Conservation (phyloP, 2,113 vertebrate species). For the Pseudonaja textilis region DNA sequence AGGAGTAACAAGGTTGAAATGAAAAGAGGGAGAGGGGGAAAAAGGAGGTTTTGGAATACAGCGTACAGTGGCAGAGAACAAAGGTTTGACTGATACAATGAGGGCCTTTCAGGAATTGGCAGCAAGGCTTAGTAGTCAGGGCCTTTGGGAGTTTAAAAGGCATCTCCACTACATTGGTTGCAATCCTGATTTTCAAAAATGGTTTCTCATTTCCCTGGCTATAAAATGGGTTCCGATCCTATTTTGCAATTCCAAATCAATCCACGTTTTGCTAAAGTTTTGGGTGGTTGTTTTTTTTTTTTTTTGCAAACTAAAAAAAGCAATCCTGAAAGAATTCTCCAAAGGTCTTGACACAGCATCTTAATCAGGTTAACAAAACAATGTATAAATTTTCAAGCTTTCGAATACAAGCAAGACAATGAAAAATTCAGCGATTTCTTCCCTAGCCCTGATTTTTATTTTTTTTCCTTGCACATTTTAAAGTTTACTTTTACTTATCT, state of each 20-base stretch:
- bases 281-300: not conserved
- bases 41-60: not conserved
- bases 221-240: not conserved
- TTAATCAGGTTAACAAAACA: not conserved
- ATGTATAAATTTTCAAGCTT: not conserved
- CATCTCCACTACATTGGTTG: not conserved
- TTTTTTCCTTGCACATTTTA: not conserved
- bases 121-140: not conserved
- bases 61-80: slow-evolving; percentile 34
- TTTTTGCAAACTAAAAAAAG: not conserved
- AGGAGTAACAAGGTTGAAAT: slow-evolving; percentile 48
- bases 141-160: not conserved
- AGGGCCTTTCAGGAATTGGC: slow-evolving; percentile 38
- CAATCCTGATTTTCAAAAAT: slow-evolving; percentile 42
- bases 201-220: not conserved
- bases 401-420: not conserved
- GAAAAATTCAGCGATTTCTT: not conserved
- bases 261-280: not conserved
- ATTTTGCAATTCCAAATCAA: not conserved
- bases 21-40: not conserved
- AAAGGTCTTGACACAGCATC: not conserved
- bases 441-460: not conserved
- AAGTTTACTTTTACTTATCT: not conserved
- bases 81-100: slow-evolving; percentile 22
- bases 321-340: not conserved